These are phyloP conservation scores for Hippocampus kuda DNA, from an alignment of 2,797 vertebrate genomes.

Conservation along the genomic window DNA sequence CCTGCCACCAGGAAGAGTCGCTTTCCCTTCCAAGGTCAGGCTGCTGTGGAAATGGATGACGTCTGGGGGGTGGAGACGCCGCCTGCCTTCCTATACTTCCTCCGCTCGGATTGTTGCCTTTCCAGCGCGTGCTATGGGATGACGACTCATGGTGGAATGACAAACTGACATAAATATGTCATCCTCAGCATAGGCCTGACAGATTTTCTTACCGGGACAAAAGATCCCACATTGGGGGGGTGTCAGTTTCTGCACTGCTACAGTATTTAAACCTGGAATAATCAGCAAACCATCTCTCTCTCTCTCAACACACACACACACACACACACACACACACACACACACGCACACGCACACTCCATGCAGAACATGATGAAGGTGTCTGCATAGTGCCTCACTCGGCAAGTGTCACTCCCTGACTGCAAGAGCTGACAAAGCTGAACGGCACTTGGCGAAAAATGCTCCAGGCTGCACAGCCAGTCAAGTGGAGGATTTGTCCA, in stretches of 20 bases:
- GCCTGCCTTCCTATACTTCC: slow-evolving; percentile 38
- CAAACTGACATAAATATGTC: slow-evolving; percentile 52
- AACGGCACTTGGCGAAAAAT: neutral
- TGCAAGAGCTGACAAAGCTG: neutral
- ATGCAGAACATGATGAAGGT: neutral
- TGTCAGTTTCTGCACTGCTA: neutral
- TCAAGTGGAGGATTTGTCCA: neutral
- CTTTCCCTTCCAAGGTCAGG: slow-evolving; percentile 56
- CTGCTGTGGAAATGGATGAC: slow-evolving; percentile 45
- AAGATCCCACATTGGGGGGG: neutral
- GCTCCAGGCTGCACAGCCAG: neutral
- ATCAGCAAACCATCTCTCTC: neutral
- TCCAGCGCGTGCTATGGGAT: slow-evolving; percentile 15
- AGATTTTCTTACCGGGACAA: slow-evolving; percentile 30
- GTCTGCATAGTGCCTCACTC: too few relatives aligned
- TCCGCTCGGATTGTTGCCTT: slow-evolving; percentile 16
- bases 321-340: too few relatives aligned
- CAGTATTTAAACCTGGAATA: slow-evolving; percentile 9
- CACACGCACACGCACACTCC: neutral
- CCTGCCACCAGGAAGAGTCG: slow-evolving; percentile 59
- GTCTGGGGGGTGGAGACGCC: slow-evolving; percentile 19
- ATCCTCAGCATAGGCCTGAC: slow-evolving; percentile 34
- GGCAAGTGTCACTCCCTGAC: neutral
- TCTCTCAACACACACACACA: too few relatives aligned
- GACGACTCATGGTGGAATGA: slow-evolving; percentile 47